Percentiles rank a stretch among this genome's conserved stretches.
Evolutionary conservation across 2,113 vertebrate genomes (phyloP).

Genomic region (Semnornis frantzii): DNA sequence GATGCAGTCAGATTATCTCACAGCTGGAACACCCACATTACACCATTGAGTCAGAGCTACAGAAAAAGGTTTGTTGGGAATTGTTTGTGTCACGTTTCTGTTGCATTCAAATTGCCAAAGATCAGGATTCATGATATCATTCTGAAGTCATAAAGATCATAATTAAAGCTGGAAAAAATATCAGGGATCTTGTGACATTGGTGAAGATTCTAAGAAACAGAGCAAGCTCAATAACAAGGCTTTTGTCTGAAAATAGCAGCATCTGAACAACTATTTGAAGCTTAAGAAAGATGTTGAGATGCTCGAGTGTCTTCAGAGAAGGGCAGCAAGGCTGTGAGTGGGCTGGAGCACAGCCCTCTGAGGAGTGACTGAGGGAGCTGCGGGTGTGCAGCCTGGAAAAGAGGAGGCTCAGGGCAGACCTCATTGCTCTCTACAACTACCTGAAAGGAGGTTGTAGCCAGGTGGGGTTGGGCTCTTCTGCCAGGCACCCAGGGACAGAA

Average conservation of each 20-base stretch:
- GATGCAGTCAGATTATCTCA: not conserved
- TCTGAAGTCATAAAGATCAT: not conserved
- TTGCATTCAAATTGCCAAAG: not conserved
- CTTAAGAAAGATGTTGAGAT: no score
- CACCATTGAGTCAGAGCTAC: no score
- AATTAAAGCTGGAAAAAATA: not conserved
- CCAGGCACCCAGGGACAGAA: no score
- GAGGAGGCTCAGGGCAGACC: no score
- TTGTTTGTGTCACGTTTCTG: accelerated
- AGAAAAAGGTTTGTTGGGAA: not conserved
- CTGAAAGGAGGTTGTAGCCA: no score
- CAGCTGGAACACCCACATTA: not conserved
- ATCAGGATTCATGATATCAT: not conserved
- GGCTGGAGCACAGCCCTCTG: no score
- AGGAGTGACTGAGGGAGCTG: no score
- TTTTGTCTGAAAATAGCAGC: not conserved
- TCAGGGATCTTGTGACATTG: accelerated
- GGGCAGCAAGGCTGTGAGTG: no score
- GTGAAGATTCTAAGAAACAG: not conserved
- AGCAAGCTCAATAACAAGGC: accelerated
- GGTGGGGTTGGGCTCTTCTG: no score
- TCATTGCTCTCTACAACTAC: no score
- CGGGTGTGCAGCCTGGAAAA: no score
- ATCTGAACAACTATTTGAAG: not conserved
- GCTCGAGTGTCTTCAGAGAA: no score